Evolutionary conservation across 1,140 invertebrate species (phyloP).

Genomic region (Saccostrea echinata): DNA sequence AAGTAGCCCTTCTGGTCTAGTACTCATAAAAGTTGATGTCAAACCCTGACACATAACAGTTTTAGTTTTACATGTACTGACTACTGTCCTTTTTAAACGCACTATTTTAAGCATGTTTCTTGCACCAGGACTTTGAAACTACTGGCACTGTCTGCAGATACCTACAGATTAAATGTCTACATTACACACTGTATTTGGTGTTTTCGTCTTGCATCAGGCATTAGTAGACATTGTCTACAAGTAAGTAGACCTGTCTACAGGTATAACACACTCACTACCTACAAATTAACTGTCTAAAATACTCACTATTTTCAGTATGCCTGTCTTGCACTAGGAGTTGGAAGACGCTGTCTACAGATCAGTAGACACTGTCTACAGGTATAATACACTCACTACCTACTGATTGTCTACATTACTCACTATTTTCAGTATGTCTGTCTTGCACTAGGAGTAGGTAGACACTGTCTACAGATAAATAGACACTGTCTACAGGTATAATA

Average conservation of each 20-base stretch:
- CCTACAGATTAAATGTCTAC: neutral
- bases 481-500: neutral
- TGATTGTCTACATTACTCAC: constrained; percentile 52
- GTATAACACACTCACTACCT: neutral
- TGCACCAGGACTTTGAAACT: too few relatives aligned
- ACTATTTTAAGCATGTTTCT: too few relatives aligned
- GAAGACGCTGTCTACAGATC: constrained; percentile 1
- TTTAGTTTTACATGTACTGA: too few relatives aligned
- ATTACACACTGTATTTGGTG: neutral
- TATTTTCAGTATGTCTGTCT: constrained; percentile 78
- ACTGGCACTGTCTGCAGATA: too few relatives aligned
- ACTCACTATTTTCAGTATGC: constrained; percentile 72
- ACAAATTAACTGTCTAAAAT: neutral
- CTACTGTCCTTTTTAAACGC: too few relatives aligned
- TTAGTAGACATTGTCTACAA: neutral
- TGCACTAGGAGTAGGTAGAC: constrained; percentile 82
- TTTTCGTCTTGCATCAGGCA: neutral
- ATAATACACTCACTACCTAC: neutral
- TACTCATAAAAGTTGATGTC: too few relatives aligned
- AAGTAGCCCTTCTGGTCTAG: too few relatives aligned
- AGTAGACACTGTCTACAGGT: neutral
- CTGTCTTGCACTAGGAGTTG: constrained; percentile 74
- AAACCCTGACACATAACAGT: too few relatives aligned
- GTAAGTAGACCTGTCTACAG: neutral
- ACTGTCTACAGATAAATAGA: constrained; percentile 76